A percentile compares a stretch with the other conserved stretches of the same genome.
Evolutionary conservation across 2,113 vertebrate species (phyloP).

Genomic region (Neomonachus schauinslandi): DNA sequence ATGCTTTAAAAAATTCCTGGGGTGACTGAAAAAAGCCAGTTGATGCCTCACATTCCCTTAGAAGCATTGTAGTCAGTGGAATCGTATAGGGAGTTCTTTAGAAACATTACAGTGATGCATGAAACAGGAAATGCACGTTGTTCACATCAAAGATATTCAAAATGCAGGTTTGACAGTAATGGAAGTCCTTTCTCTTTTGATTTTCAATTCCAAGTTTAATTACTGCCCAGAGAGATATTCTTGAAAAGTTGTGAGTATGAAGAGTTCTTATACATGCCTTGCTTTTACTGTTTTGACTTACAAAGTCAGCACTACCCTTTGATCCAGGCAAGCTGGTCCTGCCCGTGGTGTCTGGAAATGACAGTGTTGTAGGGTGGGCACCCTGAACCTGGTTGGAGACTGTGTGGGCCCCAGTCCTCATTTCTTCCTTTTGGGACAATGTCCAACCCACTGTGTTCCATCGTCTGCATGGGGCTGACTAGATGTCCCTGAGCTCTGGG

Average conservation of each 20-base stretch:
- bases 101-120: background rate
- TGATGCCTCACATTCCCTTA: background rate
- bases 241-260: background rate
- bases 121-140: background rate
- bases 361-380: background rate
- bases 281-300: background rate
- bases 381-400: background rate
- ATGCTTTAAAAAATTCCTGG: background rate
- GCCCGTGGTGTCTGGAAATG: background rate
- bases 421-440: background rate
- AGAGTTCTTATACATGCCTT: background rate
- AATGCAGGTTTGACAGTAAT: background rate
- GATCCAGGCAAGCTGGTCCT: background rate
- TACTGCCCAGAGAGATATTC: background rate
- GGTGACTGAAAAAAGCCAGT: background rate
- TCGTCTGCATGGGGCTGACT: background rate
- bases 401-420: background rate
- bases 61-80: background rate
- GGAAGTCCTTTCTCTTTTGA: background rate
- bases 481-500: background rate
- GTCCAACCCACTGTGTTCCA: background rate
- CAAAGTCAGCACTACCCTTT: background rate
- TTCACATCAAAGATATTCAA: conserved; percentile 4
- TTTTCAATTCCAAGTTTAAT: conserved; percentile 15
- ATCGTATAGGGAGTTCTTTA: background rate